Percentiles rank a stretch among this genome's conserved stretches.
Evolutionary conservation across 2,113 vertebrate genomes (phyloP).

Genomic region (Pseudopipra pipra): DNA sequence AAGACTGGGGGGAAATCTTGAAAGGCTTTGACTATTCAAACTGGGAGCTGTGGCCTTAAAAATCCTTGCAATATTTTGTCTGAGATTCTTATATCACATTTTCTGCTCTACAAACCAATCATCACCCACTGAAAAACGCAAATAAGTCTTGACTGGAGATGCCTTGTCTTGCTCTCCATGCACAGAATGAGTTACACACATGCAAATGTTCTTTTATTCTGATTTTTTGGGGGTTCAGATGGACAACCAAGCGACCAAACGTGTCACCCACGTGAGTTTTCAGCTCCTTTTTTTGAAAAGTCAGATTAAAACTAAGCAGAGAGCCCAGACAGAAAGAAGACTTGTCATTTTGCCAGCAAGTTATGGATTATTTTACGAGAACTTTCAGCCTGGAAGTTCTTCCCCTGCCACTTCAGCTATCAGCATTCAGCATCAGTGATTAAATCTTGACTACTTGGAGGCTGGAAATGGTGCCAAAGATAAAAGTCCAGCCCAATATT

Average conservation of each 20-base stretch:
- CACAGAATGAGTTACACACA: background rate
- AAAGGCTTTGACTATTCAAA: background rate
- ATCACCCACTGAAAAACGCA: background rate
- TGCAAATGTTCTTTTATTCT: background rate
- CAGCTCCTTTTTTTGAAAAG: background rate
- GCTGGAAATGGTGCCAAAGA: conserved; percentile 5
- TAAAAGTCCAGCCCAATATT: background rate
- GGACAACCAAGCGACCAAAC: background rate
- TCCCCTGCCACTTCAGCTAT: conserved; percentile 20
- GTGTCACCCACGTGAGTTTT: background rate
- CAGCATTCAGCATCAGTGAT: conserved; percentile 13
- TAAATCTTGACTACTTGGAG: conserved; percentile 5
- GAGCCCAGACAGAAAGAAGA: background rate
- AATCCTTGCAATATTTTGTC: background rate
- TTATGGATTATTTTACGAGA: background rate
- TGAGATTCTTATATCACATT: background rate
- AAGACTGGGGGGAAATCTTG: background rate
- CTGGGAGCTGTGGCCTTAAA: background rate
- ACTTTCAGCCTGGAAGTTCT: conserved; percentile 5
- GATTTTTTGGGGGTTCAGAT: background rate
- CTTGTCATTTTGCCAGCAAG: background rate
- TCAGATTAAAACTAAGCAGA: background rate
- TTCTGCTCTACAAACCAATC: background rate
- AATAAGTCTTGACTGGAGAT: background rate
- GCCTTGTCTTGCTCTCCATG: background rate